Percentiles rank a stretch among this genome's conserved stretches.
phyloP scores from a whole-genome alignment of 2,888 invertebrate species.

The Frankliniella fusca region DNA sequence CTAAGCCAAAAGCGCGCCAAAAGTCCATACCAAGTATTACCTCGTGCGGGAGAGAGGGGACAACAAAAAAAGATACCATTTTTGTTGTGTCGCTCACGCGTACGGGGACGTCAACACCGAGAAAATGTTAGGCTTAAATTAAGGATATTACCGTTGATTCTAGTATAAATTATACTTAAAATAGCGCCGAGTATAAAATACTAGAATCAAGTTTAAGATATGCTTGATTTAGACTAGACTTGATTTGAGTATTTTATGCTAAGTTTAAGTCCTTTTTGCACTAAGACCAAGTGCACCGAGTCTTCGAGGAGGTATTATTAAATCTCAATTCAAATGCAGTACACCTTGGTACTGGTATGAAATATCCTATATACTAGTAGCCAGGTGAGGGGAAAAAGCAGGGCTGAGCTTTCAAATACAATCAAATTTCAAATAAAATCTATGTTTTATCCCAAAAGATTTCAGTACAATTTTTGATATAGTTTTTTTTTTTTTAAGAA shows the following conservation, averaged over 20 bases:
- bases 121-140: background rate
- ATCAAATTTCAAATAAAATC: too few relatives aligned
- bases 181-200: background rate
- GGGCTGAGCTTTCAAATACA: too few relatives aligned
- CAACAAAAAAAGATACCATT: constrained; percentile 20
- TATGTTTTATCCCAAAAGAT: too few relatives aligned
- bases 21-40: constrained; percentile 33
- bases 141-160: background rate
- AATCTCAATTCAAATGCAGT: too few relatives aligned
- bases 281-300: too few relatives aligned
- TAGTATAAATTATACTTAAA: background rate
- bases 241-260: background rate
- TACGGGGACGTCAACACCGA: background rate
- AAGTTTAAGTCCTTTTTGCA: background rate
- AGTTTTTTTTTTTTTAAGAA: too few relatives aligned
- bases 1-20: constrained; percentile 28
- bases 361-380: too few relatives aligned
- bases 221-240: background rate
- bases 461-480: too few relatives aligned
- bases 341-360: too few relatives aligned
- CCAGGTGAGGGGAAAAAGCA: too few relatives aligned
- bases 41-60: constrained; percentile 25
- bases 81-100: background rate
- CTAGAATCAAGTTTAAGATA: background rate
- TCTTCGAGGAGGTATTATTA: too few relatives aligned